These are phyloP conservation scores for Apamea anceps DNA, from an alignment of 2,888 invertebrate genomes.

Conservation along the genomic window DNA sequence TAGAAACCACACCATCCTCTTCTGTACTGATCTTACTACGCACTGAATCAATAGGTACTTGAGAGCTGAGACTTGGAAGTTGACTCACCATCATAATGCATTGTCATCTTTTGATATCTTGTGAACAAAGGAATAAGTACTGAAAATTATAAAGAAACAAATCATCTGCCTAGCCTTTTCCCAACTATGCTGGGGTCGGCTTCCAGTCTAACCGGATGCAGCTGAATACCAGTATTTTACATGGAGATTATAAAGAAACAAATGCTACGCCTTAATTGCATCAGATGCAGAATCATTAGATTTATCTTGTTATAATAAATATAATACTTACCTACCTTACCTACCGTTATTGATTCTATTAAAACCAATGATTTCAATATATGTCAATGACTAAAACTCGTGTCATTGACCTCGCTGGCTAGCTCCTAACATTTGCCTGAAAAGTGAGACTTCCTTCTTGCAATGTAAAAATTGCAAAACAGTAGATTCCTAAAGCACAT, in stretches of 20 bases:
- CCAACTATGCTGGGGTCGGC: too few relatives aligned
- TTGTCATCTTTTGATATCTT: constrained; percentile 41
- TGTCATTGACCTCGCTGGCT: constrained; percentile 54
- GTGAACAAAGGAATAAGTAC: constrained; percentile 38
- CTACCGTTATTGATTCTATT: constrained; percentile 22
- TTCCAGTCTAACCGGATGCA: too few relatives aligned
- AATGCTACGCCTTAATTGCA: not conserved
- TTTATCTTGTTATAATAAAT: not conserved
- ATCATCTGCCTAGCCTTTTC: too few relatives aligned
- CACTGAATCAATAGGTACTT: constrained; percentile 15
- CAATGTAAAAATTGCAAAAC: not conserved
- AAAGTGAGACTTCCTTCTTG: constrained; percentile 23
- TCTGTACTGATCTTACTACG: not conserved
- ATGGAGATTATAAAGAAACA: constrained; percentile 16
- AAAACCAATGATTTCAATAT: too few relatives aligned
- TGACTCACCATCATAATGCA: constrained; percentile 41
- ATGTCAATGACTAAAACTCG: too few relatives aligned
- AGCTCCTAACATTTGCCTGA: constrained; percentile 20
- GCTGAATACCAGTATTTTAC: too few relatives aligned
- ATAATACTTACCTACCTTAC: too few relatives aligned
- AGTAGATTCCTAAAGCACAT: not conserved
- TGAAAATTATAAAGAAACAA: constrained; percentile 12
- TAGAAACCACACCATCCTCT: not conserved
- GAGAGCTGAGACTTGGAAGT: not conserved
- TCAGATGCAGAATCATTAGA: not conserved